A percentile compares a stretch with the other conserved stretches of the same genome.
Evolutionary conservation across 2,797 vertebrate genomes (phyloP).

Genomic region (Pyrocephalus nanus): DNA sequence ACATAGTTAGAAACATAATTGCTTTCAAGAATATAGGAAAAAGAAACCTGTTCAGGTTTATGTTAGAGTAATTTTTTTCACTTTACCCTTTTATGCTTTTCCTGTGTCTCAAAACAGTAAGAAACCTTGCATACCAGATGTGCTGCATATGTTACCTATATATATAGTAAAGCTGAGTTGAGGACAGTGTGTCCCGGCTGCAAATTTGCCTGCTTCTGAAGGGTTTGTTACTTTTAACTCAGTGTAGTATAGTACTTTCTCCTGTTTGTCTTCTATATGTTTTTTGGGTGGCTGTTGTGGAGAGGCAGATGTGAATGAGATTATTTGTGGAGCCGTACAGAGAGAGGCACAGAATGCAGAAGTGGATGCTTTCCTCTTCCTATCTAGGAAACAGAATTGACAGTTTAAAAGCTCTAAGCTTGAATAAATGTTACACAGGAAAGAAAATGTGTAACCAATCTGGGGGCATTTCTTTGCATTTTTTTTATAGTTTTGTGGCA

Average conservation of each 20-base stretch:
- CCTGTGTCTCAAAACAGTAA: background rate
- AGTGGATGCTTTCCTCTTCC: background rate
- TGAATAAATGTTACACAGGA: background rate
- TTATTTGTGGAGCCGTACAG: background rate
- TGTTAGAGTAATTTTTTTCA: background rate
- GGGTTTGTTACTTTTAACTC: background rate
- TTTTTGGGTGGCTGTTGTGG: fast-evolving
- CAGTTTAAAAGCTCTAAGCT: background rate
- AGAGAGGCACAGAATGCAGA: background rate
- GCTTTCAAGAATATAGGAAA: background rate
- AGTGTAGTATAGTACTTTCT: background rate
- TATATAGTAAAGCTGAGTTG: background rate
- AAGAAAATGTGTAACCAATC: background rate
- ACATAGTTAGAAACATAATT: background rate
- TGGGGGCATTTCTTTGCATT: background rate
- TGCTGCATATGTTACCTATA: constrained; percentile 1
- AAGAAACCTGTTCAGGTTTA: background rate
- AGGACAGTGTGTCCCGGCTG: background rate
- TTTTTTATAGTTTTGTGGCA: background rate
- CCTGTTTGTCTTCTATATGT: background rate
- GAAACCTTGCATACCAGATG: background rate
- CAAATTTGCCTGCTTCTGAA: background rate
- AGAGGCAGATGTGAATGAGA: background rate
- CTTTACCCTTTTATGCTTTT: background rate
- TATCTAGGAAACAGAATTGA: background rate